phyloP scores from a whole-genome alignment of 1,140 invertebrate genomes.

The Lucilia cuprina region DNA sequence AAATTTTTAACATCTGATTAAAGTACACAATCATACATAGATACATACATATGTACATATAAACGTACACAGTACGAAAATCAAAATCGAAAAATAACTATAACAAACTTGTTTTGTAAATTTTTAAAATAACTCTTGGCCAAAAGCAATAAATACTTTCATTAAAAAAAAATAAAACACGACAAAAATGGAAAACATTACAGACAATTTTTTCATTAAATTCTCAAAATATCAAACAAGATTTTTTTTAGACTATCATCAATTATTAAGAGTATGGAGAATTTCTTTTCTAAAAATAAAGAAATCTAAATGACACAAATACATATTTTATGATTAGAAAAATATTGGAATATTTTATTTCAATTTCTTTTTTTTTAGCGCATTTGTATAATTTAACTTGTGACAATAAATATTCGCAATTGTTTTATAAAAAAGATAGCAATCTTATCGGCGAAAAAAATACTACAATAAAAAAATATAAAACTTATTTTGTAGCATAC shows the following conservation, averaged over 20 bases:
- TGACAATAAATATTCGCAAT: not conserved
- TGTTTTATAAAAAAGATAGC: not conserved
- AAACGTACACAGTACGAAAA: not conserved
- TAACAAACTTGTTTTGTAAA: not conserved
- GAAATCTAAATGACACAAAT: not conserved
- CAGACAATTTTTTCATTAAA: not conserved
- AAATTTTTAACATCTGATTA: conserved; percentile 15
- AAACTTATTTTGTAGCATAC: not conserved
- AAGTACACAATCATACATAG: not conserved
- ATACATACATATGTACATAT: not conserved
- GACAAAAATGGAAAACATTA: not conserved
- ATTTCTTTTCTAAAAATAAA: not conserved
- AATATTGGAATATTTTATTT: not conserved
- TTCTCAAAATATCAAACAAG: not conserved
- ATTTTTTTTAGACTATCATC: not conserved
- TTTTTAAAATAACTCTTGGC: conserved; percentile 10
- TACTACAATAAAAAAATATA: not conserved
- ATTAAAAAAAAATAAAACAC: not conserved
- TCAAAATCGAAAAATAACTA: not conserved
- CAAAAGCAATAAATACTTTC: not conserved
- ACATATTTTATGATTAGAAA: not conserved
- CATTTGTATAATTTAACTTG: not conserved
- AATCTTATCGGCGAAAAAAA: not conserved
- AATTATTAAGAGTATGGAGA: not conserved
- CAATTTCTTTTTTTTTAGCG: not conserved